A percentile compares a stretch with the other conserved stretches of the same genome.
These are phyloP conservation scores for Athalia cordata DNA, from an alignment of 2,888 invertebrate genomes.

Conservation along the genomic window DNA sequence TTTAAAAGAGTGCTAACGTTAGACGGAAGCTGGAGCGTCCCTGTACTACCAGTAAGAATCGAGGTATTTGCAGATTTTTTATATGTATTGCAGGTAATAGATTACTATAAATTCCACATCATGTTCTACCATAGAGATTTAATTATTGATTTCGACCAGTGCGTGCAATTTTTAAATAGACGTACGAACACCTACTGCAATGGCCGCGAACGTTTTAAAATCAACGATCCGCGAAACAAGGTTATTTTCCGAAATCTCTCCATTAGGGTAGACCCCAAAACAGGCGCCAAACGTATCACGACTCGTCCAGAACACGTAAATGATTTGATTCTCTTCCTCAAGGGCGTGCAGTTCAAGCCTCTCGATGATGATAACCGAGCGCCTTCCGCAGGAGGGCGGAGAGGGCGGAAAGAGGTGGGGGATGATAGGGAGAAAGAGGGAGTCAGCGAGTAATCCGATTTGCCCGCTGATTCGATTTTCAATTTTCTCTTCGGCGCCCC, in stretches of 20 bases:
- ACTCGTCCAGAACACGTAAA: conserved; percentile 51
- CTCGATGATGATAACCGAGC: conserved; percentile 42
- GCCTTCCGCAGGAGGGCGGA: conserved; percentile 15
- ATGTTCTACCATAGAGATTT: not conserved
- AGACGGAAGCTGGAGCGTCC: not conserved
- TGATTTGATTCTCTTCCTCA: conserved; percentile 56
- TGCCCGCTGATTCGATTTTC: conserved; percentile 66
- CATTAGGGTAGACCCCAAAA: conserved; percentile 4
- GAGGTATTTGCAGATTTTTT: not conserved
- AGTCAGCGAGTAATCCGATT: conserved; percentile 63
- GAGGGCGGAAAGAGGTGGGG: not conserved
- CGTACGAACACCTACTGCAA: conserved; percentile 2
- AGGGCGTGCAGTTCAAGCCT: conserved; percentile 18
- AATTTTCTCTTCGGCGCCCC: conserved; percentile 63
- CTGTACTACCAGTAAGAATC: conserved; percentile 20
- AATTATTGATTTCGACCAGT: conserved; percentile 18
- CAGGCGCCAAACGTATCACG: conserved; percentile 46
- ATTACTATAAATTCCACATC: not conserved
- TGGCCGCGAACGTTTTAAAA: not conserved
- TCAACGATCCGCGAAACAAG: conserved; percentile 34
- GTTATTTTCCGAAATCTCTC: conserved; percentile 21
- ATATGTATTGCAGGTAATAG: not conserved
- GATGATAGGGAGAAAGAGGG: not conserved
- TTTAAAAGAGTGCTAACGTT: conserved; percentile 39
- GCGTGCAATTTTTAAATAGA: not conserved